Evolutionary conservation across 2,113 vertebrate species (phyloP).

Genomic region (Ciconia boyciana): DNA sequence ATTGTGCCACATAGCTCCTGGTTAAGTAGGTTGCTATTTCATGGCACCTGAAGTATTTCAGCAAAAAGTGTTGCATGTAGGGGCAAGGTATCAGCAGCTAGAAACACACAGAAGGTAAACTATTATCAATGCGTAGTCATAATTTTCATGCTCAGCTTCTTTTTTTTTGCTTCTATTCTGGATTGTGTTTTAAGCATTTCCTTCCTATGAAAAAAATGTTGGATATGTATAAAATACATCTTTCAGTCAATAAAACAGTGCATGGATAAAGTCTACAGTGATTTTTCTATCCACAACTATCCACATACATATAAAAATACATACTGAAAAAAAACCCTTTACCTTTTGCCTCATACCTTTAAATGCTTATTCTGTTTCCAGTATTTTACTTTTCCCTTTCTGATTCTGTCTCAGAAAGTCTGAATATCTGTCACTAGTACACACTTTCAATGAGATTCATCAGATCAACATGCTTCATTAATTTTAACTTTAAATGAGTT

Average conservation of each 20-base stretch:
- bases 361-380: background rate
- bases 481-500: background rate
- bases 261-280: background rate
- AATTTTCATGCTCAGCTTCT: background rate
- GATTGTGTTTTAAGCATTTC: background rate
- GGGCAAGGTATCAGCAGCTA: background rate
- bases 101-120: background rate
- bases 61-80: background rate
- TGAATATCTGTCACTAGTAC: background rate
- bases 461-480: background rate
- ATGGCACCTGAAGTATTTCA: background rate
- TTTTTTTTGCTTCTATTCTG: background rate
- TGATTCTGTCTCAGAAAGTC: background rate
- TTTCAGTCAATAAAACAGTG: background rate
- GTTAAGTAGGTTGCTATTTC: background rate
- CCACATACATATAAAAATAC: background rate
- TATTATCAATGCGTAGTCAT: background rate
- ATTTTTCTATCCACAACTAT: background rate
- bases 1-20: background rate
- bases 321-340: background rate
- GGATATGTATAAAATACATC: background rate
- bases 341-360: background rate
- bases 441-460: background rate
- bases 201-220: background rate
- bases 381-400: background rate